A percentile compares a stretch with the other conserved stretches of the same genome.
Conservation (phyloP, 1,140 invertebrate species). For the Polypedilum vanderplanki region DNA sequence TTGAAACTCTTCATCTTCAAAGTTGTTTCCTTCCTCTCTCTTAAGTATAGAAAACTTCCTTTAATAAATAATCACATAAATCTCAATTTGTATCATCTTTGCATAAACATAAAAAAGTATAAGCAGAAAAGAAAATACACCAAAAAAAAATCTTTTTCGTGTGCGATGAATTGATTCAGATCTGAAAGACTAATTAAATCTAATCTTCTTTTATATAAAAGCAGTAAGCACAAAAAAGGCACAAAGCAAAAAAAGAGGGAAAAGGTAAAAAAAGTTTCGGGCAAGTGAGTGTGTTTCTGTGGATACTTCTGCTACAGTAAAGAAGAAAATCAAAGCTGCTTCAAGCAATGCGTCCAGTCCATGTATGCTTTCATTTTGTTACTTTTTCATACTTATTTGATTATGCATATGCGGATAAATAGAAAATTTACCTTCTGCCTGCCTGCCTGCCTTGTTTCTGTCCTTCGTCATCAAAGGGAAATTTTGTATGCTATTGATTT, state of each 20-base stretch:
- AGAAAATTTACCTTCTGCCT: background rate
- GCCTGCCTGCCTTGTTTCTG: background rate
- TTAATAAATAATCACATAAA: too few species aligned
- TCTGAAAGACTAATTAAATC: slow-evolving; percentile 2
- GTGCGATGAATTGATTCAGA: background rate
- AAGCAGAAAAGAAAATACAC: too few species aligned
- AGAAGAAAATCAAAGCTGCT: background rate
- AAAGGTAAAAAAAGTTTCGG: background rate
- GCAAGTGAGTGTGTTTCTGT: too few species aligned
- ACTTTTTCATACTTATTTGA: too few species aligned
- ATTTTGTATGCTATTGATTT: background rate
- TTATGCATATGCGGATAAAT: too few species aligned
- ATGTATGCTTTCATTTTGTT: background rate
- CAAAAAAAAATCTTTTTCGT: too few species aligned
- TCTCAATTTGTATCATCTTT: too few species aligned
- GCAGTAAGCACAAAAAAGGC: background rate
- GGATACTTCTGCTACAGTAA: background rate
- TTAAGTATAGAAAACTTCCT: too few species aligned
- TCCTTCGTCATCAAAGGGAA: background rate
- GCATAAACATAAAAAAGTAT: too few species aligned
- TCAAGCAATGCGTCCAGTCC: background rate
- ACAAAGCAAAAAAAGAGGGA: background rate
- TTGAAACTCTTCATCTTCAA: too few species aligned
- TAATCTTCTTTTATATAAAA: background rate
- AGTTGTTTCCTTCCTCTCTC: too few species aligned